Evolutionary conservation across 2,888 invertebrate genomes (phyloP), one percentile per base, ranked within the genome.

Genomic region (Leptinotarsa peninsularis): DNA sequence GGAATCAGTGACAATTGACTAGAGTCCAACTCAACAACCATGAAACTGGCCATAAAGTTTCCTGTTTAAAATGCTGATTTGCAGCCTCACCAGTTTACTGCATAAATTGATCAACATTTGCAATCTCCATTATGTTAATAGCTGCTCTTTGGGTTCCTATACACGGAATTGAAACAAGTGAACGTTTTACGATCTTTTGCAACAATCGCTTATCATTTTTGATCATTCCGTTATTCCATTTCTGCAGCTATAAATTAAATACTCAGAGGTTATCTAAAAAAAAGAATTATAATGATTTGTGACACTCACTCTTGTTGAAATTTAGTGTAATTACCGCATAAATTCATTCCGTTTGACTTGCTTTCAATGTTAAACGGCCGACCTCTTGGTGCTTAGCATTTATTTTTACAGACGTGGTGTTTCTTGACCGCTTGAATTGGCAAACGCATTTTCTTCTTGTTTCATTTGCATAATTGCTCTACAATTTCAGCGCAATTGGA

Each of bases 131-230:
- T 63, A 63, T 63, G 5, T 63, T 27, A 27, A 63, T 63, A 66
- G 66, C 66, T 56, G 67, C 74, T 66, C 69, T 75, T 76, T 67
- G 71, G 67, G 50, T 56, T 58, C 73, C 54, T 66, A 43, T 67
- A 69, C 70, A 67, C 67, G 54, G 71, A 71, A 70, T 70, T 70
- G 60, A 70, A 56, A 63, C 71, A 73, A 76, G 58, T 50, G 67
- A 71, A 54, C 58, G 63, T 76, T 76, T 76, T 73, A 76, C 71
- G 76, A 76, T 70, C 73, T 43, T 69, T 75, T n/a, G 69, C 56
- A 56, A 56, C 49, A 21, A 23, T 70, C 56, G 63, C 63, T 33
- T 63, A 63, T 63, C 43, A 43, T 33, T 27, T 63, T 43, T 63
- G 33, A 63, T 63, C 63, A 63, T 18, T 43, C 33, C n/a, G 63